Percentiles rank a stretch among this genome's conserved stretches.
phyloP scores from a whole-genome alignment of 2,888 invertebrate genomes.

The Ichneumoninae sp. region DNA sequence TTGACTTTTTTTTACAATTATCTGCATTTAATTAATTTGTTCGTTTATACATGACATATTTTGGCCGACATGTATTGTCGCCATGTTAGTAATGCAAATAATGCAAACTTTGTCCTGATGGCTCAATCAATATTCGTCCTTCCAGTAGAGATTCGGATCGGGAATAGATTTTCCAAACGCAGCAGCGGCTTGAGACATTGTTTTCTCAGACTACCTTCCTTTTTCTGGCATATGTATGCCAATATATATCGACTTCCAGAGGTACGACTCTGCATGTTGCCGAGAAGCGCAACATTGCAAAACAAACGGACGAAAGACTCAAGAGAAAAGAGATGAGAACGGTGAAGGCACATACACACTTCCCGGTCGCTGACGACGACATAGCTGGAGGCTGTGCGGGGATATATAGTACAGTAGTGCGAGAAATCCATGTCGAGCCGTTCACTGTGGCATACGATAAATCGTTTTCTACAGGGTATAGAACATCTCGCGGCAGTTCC shows the following conservation, averaged over 20 bases:
- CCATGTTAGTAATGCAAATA: too few species aligned
- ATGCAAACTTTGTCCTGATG: background rate
- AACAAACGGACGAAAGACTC: conserved; percentile 17
- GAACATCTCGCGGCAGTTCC: conserved; percentile 36
- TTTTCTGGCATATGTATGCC: background rate
- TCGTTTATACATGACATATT: too few species aligned
- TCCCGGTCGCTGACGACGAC: conserved; percentile 28
- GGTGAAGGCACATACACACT: conserved; percentile 12
- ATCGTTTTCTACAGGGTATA: conserved; percentile 50
- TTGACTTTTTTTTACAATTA: too few species aligned
- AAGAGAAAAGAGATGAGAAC: conserved; percentile 10
- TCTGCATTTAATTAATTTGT: too few species aligned
- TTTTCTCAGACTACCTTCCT: conserved; percentile 4
- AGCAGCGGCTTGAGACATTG: background rate
- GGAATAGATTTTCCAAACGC: conserved; percentile 19
- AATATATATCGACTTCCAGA: background rate
- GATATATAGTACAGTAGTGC: conserved; percentile 25
- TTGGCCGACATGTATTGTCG: too few species aligned
- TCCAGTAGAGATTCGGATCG: background rate
- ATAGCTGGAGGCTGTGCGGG: conserved; percentile 7
- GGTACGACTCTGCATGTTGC: background rate
- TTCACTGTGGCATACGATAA: conserved; percentile 56
- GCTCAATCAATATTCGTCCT: conserved; percentile 1
- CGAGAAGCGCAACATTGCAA: conserved; percentile 20
- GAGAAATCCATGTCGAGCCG: conserved; percentile 58